Base-by-base conservation (phyloP, 2,888 invertebrate genomes). In the Cosmopolites sordidus region DNA sequence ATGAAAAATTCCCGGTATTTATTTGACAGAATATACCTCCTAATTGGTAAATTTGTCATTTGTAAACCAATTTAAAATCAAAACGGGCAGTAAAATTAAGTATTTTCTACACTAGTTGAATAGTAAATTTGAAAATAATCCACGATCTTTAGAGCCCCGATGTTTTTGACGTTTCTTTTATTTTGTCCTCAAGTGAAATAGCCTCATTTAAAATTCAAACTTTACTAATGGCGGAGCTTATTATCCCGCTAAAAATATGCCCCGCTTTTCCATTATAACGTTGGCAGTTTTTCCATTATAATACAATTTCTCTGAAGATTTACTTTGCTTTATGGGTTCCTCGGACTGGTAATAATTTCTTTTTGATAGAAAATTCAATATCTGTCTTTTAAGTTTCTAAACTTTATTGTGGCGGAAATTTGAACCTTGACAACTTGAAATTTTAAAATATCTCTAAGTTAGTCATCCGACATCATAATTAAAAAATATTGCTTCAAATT, bases 201-300 rank as follows among this genome's bases (percentile, higher is more conserved):
- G 43, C 48, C 41, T 33, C 45, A 41, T 54, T 45, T 45, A 45
- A 54, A 54, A 53, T 53, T 53, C 53, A 53, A 48, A 43, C 53
- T 38, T 48, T 48, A 40, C 53, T 53, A 53, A 53, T 53, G 53
- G 53, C 48, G 14, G 29, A 39, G 53, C 53, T 53, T 53, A 53
- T 53, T 53, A 53, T 44, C 30, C 41, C 15, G 40, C 43, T 43
- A 27, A 50, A 44, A 46, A 41, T 42, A 43, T 44, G 44, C 33
- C 33, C n/a, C 33, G 38, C 16, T 39, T 49, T 43, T 39, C n/a
- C 50, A 16, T 44, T 50, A 50, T 40, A 43, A 16, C 27, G 27
- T 12, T 43, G 37, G 43, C 49, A 43, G 49, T 43, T 50, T 49
- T 50, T 42, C 50, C 39, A 44, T 50, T 50, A 44, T 43, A 33